A percentile compares a stretch with the other conserved stretches of the same genome.
Conservation (phyloP, 2,113 vertebrate genomes). For the Gorsachius goisagi region DNA sequence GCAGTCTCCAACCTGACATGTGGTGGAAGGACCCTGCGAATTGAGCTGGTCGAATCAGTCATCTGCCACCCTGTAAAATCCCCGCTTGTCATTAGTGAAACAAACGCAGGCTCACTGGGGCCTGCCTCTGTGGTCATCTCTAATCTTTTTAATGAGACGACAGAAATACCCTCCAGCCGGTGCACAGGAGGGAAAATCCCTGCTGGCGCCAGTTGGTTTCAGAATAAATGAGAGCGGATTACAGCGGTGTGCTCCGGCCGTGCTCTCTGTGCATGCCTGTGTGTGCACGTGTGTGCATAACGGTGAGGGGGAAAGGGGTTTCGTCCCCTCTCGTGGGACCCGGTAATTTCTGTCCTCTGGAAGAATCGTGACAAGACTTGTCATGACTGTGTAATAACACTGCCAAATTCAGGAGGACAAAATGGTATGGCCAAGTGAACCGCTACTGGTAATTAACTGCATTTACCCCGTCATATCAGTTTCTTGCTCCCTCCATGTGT, state of each 20-base stretch:
- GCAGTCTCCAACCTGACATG: slow-evolving; percentile 61
- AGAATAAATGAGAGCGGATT: neutral
- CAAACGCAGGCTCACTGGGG: neutral
- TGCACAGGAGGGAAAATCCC: slow-evolving; percentile 14
- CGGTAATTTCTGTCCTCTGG: neutral
- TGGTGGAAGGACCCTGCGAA: slow-evolving; percentile 55
- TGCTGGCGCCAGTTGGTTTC: slow-evolving; percentile 23
- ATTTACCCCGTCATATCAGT: neutral
- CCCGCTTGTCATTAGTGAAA: slow-evolving; percentile 38
- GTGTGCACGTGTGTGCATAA: neutral
- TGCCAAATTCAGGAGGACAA: neutral
- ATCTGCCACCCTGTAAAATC: slow-evolving; percentile 54
- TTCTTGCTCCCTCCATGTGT: neutral
- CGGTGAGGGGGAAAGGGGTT: neutral
- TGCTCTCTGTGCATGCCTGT: neutral
- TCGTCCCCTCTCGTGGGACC: neutral
- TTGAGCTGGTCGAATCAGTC: slow-evolving; percentile 59
- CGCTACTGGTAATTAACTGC: neutral
- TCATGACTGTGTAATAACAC: neutral
- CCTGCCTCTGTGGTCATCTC: slow-evolving; percentile 66
- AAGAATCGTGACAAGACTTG: neutral
- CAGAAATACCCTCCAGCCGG: slow-evolving; percentile 49
- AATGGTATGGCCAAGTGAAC: neutral
- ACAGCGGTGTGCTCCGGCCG: neutral
- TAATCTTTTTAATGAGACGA: slow-evolving; percentile 72